Evolutionary conservation across 2,888 invertebrate genomes (phyloP).

Genomic region (Cheilosia urbana): DNA sequence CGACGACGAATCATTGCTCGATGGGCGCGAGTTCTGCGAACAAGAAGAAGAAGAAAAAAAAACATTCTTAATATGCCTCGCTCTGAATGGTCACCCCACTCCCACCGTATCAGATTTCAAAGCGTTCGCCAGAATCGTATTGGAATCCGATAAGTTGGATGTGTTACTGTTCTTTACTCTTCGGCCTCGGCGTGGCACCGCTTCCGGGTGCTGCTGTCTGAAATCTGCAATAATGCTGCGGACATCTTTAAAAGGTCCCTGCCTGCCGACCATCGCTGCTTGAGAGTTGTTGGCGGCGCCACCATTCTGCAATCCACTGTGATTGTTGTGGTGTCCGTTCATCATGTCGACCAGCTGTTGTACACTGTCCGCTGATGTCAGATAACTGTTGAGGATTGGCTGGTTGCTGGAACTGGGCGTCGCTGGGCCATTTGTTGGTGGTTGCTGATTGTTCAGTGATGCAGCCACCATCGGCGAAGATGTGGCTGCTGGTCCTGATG

Average conservation of each 20-base stretch:
- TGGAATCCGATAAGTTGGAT: constrained; percentile 76
- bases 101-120: constrained; percentile 76
- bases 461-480: constrained; percentile 14
- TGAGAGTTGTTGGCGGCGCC: constrained; percentile 80
- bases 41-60: constrained; percentile 61
- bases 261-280: constrained; percentile 85
- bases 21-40: constrained; percentile 82
- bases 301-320: constrained; percentile 65
- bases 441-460: constrained; percentile 4
- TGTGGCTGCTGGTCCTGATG: constrained; percentile 14
- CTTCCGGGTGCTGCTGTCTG: constrained; percentile 90
- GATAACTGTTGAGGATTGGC: constrained; percentile 76
- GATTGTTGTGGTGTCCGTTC: constrained; percentile 76
- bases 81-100: constrained; percentile 54
- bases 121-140: constrained; percentile 76
- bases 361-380: constrained; percentile 76
- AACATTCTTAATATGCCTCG: constrained; percentile 70
- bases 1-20: constrained; percentile 85
- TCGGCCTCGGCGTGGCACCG: constrained; percentile 88
- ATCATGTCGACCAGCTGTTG: constrained; percentile 77
- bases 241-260: constrained; percentile 92
- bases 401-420: constrained; percentile 57
- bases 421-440: constrained; percentile 65
- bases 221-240: constrained; percentile 93
- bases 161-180: constrained; percentile 84